Base-by-base conservation (phyloP, 2,888 invertebrate genomes). In the Arge pagana region DNA sequence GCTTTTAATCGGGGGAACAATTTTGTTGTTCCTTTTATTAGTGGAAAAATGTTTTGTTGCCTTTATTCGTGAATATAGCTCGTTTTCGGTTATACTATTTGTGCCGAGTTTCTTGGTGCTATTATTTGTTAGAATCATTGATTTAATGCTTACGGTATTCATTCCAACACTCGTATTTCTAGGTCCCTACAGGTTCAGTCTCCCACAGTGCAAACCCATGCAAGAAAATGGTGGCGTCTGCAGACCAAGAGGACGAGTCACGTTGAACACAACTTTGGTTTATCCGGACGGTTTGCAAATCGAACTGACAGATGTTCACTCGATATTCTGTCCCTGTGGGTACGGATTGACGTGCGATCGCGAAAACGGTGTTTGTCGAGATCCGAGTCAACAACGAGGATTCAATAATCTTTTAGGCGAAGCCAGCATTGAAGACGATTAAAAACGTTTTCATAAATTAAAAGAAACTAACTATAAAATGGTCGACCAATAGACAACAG, bases 271-370 rank as follows among this genome's bases (percentile, higher is more conserved):
- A 24, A 65, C 59, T 1, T 50, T 67, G 11, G 18, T 26, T 7
- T 71, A 69, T 52, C 71, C 71, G 2, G 59, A 68, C 33, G 60
- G 59, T 3, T 19, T 31, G 3, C 21, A 39, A 10, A 35, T 71
- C 11, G 37, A 54, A 7, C 43, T 71, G 15, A 58, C 50, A 10
- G 52, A 63, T 31, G 62, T 68, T 2, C 43, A 67, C 49, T 55
- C 51, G 16, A 56, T 64, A 13, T 37, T 66, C 18, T 71, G 71
- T 23, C 67, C 70, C 13, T 71, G 71, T 16, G 53, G 28, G 2
- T 13, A 56, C 2, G 65, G 62, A 4, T 48, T 66, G 13, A 48
- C 40, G 8, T 71, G 71, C 36, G 54, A 65, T 7, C 10, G 4
- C 2, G 51, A 52, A 18, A 52, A 48, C 2, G 61, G 57, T 0